Percentiles rank a stretch among this genome's conserved stretches.
phyloP scores from a whole-genome alignment of 92 coral and sea anemone species.

The Epizoanthus ramosus region DNA sequence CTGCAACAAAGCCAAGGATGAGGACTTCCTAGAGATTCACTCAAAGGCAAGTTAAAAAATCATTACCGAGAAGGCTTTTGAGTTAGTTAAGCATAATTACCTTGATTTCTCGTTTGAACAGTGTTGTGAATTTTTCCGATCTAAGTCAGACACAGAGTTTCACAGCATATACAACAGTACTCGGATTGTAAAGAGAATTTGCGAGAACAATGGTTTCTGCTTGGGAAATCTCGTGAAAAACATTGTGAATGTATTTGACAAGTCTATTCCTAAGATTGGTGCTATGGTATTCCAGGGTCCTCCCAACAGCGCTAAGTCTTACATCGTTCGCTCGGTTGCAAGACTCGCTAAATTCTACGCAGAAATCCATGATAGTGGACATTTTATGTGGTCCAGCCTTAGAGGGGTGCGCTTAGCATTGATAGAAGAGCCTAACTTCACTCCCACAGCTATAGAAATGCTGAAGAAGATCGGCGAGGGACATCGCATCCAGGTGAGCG shows the following conservation, averaged over 20 bases:
- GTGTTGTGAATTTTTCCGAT: no score
- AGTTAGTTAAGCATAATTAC: neutral
- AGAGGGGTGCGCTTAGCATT: neutral
- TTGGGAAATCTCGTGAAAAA: no score
- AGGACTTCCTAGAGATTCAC: neutral
- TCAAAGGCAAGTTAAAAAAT: neutral
- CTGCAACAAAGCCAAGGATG: neutral
- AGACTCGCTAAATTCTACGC: neutral
- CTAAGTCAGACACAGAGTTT: neutral
- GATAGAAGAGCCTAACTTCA: neutral
- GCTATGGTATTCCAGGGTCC: no score
- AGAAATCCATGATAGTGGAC: neutral
- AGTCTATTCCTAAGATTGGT: no score
- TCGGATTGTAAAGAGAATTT: no score
- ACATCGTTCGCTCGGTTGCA: no score
- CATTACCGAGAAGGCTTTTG: no score
- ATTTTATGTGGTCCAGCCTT: neutral
- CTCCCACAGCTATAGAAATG: neutral
- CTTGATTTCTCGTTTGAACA: neutral
- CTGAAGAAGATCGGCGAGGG: neutral
- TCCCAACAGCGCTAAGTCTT: no score
- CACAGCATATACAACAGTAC: neutral
- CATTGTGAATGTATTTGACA: no score
- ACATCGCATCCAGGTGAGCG: neutral
- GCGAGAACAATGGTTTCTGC: no score